These are phyloP conservation scores for Forficula auricularia DNA, from an alignment of 1,140 invertebrate genomes.

Conservation along the genomic window DNA sequence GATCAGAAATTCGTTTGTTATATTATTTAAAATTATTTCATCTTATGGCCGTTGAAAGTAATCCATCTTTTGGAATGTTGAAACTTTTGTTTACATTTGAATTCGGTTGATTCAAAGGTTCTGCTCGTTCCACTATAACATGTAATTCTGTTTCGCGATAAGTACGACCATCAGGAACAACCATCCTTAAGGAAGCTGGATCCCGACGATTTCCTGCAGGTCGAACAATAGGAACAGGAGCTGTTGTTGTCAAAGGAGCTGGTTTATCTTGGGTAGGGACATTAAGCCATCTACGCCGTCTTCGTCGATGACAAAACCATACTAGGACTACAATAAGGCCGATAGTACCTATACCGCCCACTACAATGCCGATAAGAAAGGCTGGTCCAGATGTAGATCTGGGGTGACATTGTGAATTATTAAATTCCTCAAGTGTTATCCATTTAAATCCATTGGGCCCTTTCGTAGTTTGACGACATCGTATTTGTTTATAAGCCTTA, in stretches of 20 bases:
- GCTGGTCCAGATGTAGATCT: not conserved
- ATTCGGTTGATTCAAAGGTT: slow-evolving; percentile 32
- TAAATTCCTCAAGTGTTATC: not conserved
- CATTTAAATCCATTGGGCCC: not conserved
- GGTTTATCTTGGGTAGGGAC: slow-evolving; percentile 1
- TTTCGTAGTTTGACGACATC: too few relatives aligned
- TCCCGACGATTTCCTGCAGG: slow-evolving; percentile 19
- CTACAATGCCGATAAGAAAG: not conserved
- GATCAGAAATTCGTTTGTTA: too few relatives aligned
- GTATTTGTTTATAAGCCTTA: too few relatives aligned
- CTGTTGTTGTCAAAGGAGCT: not conserved
- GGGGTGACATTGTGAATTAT: not conserved
- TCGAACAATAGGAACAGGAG: too few relatives aligned
- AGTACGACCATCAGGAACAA: slow-evolving; percentile 58
- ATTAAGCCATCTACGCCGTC: not conserved
- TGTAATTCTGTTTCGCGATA: slow-evolving; percentile 70
- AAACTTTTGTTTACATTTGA: too few relatives aligned
- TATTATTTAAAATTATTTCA: too few relatives aligned
- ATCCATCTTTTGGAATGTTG: too few relatives aligned
- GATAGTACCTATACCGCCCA: not conserved
- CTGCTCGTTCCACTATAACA: slow-evolving; percentile 62
- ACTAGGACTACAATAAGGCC: not conserved
- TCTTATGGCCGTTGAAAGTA: too few relatives aligned
- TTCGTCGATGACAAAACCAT: not conserved
- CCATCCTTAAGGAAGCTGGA: slow-evolving; percentile 30